phyloP scores from a whole-genome alignment of 2,888 invertebrate genomes.

The Camponotus fellah region DNA sequence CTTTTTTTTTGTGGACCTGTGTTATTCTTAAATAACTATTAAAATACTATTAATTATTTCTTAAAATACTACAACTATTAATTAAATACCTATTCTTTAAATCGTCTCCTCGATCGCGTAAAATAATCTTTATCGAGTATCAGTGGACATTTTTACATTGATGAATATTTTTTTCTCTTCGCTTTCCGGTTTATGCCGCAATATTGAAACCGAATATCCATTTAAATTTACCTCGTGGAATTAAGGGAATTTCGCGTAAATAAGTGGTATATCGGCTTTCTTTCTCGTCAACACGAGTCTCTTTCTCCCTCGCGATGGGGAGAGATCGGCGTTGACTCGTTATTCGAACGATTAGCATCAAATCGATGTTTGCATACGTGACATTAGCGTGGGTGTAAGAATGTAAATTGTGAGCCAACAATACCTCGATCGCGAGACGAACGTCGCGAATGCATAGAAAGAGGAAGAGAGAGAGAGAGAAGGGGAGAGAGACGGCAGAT shows the following conservation, averaged over 20 bases:
- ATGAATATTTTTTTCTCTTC: slow-evolving; percentile 1
- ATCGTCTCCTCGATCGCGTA: too few relatives aligned
- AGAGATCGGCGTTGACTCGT: slow-evolving; percentile 26
- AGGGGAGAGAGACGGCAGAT: slow-evolving; percentile 58
- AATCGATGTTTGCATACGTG: slow-evolving; percentile 45
- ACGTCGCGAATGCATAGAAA: slow-evolving; percentile 55
- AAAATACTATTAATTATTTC: too few relatives aligned
- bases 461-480: slow-evolving; percentile 61
- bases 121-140: neutral
- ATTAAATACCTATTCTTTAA: too few relatives aligned
- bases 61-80: too few relatives aligned
- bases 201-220: neutral
- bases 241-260: slow-evolving; percentile 30
- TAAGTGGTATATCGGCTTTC: slow-evolving; percentile 40
- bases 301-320: neutral
- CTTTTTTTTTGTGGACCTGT: too few relatives aligned
- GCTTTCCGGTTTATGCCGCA: neutral
- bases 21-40: too few relatives aligned
- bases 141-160: neutral
- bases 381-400: slow-evolving; percentile 60
- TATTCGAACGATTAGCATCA: slow-evolving; percentile 40
- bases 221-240: slow-evolving; percentile 27
- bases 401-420: slow-evolving; percentile 70
- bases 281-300: slow-evolving; percentile 19
- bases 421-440: slow-evolving; percentile 60